Conservation (phyloP, 1,140 invertebrate genomes). For the Tachypleus tridentatus region DNA sequence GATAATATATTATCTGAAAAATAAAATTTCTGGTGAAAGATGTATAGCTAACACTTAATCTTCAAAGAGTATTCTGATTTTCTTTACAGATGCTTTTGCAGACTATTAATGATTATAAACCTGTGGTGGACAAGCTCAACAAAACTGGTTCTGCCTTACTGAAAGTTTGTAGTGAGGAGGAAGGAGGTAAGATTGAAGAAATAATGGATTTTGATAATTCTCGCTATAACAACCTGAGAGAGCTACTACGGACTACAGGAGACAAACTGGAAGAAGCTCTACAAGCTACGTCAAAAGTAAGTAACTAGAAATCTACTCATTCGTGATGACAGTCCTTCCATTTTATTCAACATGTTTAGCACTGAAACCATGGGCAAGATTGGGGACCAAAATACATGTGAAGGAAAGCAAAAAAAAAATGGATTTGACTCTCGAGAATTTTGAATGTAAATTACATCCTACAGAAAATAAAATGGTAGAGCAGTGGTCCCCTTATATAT, state of each 20-base stretch:
- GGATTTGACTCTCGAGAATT: too few species aligned
- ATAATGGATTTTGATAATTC: slow-evolving; percentile 72
- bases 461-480: too few species aligned
- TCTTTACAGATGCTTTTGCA: slow-evolving; percentile 53
- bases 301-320: not conserved
- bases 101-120: slow-evolving; percentile 84
- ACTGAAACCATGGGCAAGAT: too few species aligned
- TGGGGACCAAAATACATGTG: too few species aligned
- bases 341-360: too few species aligned
- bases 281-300: slow-evolving; percentile 47
- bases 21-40: too few species aligned
- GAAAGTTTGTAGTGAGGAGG: slow-evolving; percentile 71
- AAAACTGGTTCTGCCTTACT: slow-evolving; percentile 83
- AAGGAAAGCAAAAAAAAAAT: too few species aligned
- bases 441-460: too few species aligned
- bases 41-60: too few species aligned
- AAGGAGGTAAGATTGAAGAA: slow-evolving; percentile 71
- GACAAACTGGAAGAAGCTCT: slow-evolving; percentile 81
- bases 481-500: too few species aligned
- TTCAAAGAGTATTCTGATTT: not conserved
- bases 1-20: too few species aligned
- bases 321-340: too few species aligned
- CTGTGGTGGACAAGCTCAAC: slow-evolving; percentile 86
- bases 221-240: slow-evolving; percentile 64
- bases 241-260: slow-evolving; percentile 74